phyloP scores from a whole-genome alignment of 2,113 vertebrate genomes.

The Archocentrus centrarchus region DNA sequence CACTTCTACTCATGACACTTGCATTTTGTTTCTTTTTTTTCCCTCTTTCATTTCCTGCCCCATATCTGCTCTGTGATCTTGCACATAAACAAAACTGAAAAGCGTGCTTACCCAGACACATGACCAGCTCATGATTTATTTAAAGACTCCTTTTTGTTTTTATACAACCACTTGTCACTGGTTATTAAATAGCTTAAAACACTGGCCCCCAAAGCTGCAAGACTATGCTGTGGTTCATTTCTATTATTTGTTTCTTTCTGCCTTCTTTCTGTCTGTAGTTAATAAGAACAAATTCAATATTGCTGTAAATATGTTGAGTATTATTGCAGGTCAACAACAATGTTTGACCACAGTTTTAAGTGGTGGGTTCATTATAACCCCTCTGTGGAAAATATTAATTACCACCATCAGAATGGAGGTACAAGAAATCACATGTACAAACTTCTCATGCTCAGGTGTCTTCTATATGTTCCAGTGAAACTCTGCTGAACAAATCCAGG shows the following conservation, averaged over 20 bases:
- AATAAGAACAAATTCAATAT: background rate
- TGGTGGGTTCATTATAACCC: too few relatives aligned
- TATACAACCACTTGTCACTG: conserved; percentile 4
- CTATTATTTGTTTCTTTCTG: background rate
- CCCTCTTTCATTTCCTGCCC: background rate
- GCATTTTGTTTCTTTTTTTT: background rate
- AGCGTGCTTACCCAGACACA: background rate
- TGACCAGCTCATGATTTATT: background rate
- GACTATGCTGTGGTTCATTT: background rate
- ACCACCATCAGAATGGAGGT: background rate
- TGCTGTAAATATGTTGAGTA: background rate
- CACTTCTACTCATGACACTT: background rate
- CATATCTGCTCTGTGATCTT: background rate
- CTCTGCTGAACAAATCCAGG: background rate
- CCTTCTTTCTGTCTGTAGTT: background rate
- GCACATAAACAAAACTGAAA: background rate
- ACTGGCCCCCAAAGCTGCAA: background rate
- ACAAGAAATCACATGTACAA: background rate
- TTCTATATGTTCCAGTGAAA: background rate
- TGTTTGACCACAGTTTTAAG: background rate
- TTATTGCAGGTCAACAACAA: background rate
- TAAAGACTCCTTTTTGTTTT: background rate
- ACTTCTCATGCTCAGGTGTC: background rate
- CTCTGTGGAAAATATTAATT: too few relatives aligned
- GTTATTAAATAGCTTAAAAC: conserved; percentile 3